phyloP scores from a whole-genome alignment of 2,888 invertebrate genomes.

The Spilosoma lubricipeda region DNA sequence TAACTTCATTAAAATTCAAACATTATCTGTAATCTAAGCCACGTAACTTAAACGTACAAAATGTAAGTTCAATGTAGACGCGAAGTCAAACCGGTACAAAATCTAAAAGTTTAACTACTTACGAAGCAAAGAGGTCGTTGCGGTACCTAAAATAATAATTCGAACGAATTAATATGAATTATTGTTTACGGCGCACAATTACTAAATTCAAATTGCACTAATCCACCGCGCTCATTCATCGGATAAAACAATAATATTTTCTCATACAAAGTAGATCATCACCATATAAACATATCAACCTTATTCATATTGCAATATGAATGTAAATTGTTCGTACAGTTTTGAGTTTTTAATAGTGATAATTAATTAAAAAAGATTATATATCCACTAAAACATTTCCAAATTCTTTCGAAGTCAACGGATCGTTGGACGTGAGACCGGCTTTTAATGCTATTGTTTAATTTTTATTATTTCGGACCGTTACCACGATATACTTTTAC shows the following conservation, averaged over 20 bases:
- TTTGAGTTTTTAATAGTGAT: slow-evolving; percentile 66
- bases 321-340: slow-evolving; percentile 46
- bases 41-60: slow-evolving; percentile 21
- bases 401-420: slow-evolving; percentile 79
- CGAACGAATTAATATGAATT: slow-evolving; percentile 76
- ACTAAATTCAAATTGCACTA: slow-evolving; percentile 82
- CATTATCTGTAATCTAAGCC: slow-evolving; percentile 17
- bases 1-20: slow-evolving; percentile 19
- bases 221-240: slow-evolving; percentile 77
- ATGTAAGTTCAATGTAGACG: slow-evolving; percentile 43
- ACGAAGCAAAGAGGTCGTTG: slow-evolving; percentile 51
- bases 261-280: slow-evolving; percentile 68
- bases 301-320: slow-evolving; percentile 51
- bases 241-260: slow-evolving; percentile 79
- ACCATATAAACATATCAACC: slow-evolving; percentile 47
- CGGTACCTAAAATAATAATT: slow-evolving; percentile 68
- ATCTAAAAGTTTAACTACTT: slow-evolving; percentile 34
- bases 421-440: slow-evolving; percentile 71
- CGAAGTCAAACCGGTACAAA: slow-evolving; percentile 47
- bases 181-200: slow-evolving; percentile 73
- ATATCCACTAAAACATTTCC: slow-evolving; percentile 78
- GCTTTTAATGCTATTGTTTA: slow-evolving; percentile 66
- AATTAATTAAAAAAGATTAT: slow-evolving; percentile 81
- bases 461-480: slow-evolving; percentile 62
- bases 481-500: slow-evolving; percentile 57